Conservation (phyloP, 2,113 vertebrate species). For the Calidris pygmaea region DNA sequence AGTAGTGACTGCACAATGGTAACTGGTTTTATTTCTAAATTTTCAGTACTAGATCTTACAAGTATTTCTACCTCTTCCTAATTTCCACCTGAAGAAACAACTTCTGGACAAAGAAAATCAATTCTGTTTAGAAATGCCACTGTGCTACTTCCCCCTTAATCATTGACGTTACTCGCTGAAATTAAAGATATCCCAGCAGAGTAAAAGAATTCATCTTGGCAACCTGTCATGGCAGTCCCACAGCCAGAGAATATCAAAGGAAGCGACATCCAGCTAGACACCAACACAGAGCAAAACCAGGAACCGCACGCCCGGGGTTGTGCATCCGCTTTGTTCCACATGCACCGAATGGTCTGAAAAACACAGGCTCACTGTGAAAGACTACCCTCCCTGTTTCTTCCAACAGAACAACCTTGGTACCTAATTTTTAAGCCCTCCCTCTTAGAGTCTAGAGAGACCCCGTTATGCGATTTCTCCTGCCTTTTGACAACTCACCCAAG, state of each 20-base stretch:
- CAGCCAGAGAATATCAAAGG: background rate
- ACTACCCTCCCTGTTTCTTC: background rate
- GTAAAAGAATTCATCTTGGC: background rate
- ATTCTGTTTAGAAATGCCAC: background rate
- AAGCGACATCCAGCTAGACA: background rate
- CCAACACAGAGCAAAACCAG: background rate
- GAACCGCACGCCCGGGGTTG: background rate
- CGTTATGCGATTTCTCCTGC: background rate
- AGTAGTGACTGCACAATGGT: background rate
- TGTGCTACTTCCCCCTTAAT: background rate
- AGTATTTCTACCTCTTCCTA: background rate
- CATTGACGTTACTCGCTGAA: background rate
- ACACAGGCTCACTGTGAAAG: background rate
- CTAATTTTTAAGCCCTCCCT: background rate
- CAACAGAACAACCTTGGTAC: background rate
- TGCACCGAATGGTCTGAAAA: background rate
- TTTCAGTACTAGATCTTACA: background rate
- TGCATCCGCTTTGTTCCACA: background rate
- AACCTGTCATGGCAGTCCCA: background rate
- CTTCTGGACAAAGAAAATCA: background rate
- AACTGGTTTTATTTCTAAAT: background rate
- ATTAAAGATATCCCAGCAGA: background rate
- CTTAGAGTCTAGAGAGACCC: background rate
- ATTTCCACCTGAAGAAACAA: background rate
- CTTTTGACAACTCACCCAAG: background rate